These are phyloP conservation scores for Streptopelia turtur DNA, from an alignment of 2,797 vertebrate genomes.

Conservation along the genomic window DNA sequence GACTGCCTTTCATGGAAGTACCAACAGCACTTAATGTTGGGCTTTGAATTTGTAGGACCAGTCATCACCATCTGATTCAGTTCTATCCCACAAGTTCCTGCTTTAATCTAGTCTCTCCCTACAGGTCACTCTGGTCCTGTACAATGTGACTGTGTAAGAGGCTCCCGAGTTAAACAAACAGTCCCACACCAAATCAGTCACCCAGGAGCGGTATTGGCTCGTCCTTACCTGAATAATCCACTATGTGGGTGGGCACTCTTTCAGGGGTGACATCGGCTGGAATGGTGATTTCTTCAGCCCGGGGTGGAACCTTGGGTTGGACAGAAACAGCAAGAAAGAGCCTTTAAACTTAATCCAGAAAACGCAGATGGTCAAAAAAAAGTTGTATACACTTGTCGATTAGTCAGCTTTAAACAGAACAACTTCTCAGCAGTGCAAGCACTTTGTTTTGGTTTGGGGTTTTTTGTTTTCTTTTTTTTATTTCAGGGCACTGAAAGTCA, in stretches of 20 bases:
- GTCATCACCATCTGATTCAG: background rate
- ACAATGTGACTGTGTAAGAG: background rate
- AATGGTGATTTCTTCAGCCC: slow-evolving; percentile 98
- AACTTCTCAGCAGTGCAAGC: background rate
- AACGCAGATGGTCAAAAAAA: background rate
- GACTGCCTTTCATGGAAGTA: background rate
- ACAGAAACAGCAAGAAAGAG: slow-evolving; percentile 55
- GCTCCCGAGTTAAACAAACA: background rate
- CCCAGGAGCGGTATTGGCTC: background rate
- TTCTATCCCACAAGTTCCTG: background rate
- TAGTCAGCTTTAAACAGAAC: background rate
- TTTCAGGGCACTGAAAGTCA: background rate
- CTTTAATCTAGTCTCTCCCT: background rate
- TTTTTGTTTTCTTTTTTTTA: background rate
- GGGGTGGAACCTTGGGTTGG: slow-evolving; percentile 87
- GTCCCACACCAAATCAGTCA: background rate
- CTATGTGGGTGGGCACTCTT: slow-evolving; percentile 96
- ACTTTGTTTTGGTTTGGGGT: background rate
- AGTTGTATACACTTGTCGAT: background rate
- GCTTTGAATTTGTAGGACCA: background rate
- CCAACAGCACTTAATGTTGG: background rate
- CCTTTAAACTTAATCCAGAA: background rate
- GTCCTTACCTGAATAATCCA: slow-evolving; percentile 93
- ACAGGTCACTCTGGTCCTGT: background rate
- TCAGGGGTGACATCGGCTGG: slow-evolving; percentile 98